These are phyloP conservation scores for Fopius arisanus DNA, from an alignment of 1,140 invertebrate species.

Conservation along the genomic window DNA sequence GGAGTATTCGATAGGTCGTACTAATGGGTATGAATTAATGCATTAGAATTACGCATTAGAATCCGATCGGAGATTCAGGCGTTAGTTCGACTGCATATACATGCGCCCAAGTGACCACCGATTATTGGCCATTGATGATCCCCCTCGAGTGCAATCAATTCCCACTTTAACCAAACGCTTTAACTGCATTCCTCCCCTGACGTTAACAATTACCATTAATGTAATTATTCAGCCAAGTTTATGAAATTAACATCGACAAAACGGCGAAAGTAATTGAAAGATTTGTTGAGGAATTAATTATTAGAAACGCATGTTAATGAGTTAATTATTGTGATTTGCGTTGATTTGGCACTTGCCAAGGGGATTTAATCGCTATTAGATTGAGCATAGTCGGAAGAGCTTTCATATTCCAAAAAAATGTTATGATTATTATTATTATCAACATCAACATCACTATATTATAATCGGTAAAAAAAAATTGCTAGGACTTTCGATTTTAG, in stretches of 20 bases:
- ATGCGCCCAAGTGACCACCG: neutral
- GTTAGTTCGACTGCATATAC: neutral
- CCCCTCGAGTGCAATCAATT: constrained; percentile 16
- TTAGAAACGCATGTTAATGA: neutral
- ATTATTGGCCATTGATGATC: constrained; percentile 16
- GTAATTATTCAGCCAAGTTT: constrained; percentile 12
- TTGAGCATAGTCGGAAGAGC: too few relatives aligned
- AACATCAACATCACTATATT: too few relatives aligned
- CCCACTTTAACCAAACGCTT: constrained; percentile 9
- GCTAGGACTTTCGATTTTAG: too few relatives aligned
- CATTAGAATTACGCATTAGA: constrained; percentile 3
- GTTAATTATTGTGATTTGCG: neutral
- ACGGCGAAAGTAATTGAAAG: neutral
- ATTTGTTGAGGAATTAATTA: constrained; percentile 2
- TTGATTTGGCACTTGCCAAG: neutral
- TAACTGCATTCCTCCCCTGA: neutral
- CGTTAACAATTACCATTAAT: constrained; percentile 1
- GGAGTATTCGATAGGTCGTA: neutral
- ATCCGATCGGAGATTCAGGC: neutral
- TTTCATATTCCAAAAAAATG: too few relatives aligned
- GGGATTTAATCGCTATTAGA: too few relatives aligned
- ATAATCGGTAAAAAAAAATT: too few relatives aligned
- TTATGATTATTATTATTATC: too few relatives aligned
- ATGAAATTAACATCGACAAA: constrained; percentile 7
- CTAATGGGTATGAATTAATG: neutral